Conservation (phyloP, 2,888 invertebrate species). For the Erpobdella octoculata region DNA sequence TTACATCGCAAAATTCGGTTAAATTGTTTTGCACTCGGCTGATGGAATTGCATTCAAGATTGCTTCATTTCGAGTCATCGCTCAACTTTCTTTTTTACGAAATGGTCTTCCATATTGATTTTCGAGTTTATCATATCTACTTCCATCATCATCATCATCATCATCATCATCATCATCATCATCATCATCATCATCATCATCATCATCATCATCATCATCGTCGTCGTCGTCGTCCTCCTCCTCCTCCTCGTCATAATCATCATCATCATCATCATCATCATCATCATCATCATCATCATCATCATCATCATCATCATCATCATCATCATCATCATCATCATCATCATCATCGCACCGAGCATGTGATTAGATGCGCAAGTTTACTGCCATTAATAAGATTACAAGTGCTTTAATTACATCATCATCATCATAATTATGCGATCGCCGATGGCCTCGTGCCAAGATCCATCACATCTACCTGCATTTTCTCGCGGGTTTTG, state of each 20-base stretch:
- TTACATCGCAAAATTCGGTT: too few relatives aligned
- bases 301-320: slow-evolving; percentile 13
- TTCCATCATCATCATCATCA: background rate
- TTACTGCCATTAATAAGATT: too few relatives aligned
- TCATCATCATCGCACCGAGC: slow-evolving; percentile 11
- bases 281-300: slow-evolving; percentile 5
- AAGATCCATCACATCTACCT: too few relatives aligned
- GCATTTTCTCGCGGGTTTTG: too few relatives aligned
- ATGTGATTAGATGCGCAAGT: too few relatives aligned
- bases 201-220: slow-evolving; percentile 8
- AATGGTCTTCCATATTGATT: background rate
- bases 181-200: slow-evolving; percentile 12
- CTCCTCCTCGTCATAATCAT: slow-evolving; percentile 1
- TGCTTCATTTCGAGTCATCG: too few relatives aligned
- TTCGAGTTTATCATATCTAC: background rate
- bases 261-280: slow-evolving; percentile 9
- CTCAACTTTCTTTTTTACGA: too few relatives aligned
- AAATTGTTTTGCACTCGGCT: too few relatives aligned
- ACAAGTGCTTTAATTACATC: too few relatives aligned
- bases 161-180: slow-evolving; percentile 19
- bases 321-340: slow-evolving; percentile 15
- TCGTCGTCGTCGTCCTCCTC: background rate
- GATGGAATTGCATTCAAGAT: too few relatives aligned
- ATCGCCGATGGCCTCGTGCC: too few relatives aligned
- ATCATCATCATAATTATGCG: too few relatives aligned